Evolutionary conservation across 2,113 vertebrate genomes (phyloP).

Genomic region (Oxyura jamaicensis): DNA sequence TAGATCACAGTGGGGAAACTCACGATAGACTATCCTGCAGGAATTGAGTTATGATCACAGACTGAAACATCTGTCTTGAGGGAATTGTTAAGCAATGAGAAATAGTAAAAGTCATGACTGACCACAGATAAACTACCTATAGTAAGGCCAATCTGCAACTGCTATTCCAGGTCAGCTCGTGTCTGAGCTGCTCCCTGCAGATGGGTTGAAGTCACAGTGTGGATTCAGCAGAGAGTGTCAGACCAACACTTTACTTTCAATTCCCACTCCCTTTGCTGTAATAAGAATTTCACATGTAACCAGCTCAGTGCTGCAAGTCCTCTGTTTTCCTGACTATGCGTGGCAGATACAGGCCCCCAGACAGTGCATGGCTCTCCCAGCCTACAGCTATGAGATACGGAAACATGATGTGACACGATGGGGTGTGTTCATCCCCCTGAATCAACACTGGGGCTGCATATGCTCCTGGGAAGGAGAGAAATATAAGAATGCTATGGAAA

Average conservation of each 20-base stretch:
- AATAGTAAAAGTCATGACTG: background rate
- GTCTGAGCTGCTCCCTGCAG: background rate
- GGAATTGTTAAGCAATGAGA: background rate
- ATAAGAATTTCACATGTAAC: background rate
- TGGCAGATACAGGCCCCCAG: slow-evolving; percentile 10
- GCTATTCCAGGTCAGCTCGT: background rate
- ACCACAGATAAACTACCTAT: background rate
- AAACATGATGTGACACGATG: background rate
- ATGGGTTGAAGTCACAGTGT: background rate
- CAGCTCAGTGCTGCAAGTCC: background rate
- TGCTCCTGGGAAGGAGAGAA: background rate
- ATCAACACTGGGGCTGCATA: background rate
- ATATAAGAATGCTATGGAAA: background rate
- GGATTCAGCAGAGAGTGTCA: background rate
- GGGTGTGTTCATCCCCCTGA: background rate
- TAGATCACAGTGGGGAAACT: background rate
- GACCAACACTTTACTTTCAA: background rate
- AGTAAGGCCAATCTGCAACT: background rate
- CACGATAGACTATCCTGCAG: background rate
- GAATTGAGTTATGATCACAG: background rate
- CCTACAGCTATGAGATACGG: background rate
- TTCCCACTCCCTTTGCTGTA: slow-evolving; percentile 1
- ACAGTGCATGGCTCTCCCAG: background rate
- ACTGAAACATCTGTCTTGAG: background rate
- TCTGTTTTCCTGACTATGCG: background rate